phyloP scores from a whole-genome alignment of 2,113 vertebrate genomes.

The Isichthys henryi region DNA sequence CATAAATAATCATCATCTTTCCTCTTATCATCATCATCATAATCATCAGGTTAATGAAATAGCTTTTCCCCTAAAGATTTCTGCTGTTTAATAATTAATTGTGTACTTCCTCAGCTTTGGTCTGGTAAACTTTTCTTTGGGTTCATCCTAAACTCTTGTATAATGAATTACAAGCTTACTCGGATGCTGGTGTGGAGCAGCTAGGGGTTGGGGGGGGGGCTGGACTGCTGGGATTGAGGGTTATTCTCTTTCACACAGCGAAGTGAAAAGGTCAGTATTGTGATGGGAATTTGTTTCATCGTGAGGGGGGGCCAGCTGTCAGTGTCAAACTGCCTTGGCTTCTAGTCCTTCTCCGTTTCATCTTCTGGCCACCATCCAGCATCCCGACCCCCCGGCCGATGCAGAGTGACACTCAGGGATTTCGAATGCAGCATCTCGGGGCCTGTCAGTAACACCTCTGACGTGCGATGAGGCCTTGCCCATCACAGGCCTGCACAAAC shows the following conservation, averaged over 20 bases:
- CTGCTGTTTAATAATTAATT: neutral
- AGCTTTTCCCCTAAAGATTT: neutral
- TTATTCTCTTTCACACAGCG: constrained; percentile 45
- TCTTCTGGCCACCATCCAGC: constrained; percentile 46
- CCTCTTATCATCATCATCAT: neutral
- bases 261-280: constrained; percentile 58
- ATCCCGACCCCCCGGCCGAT: constrained; percentile 39
- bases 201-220: neutral
- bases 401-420: constrained; percentile 49
- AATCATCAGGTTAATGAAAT: neutral
- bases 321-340: constrained; percentile 44
- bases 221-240: neutral
- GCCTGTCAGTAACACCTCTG: constrained; percentile 65
- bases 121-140: neutral
- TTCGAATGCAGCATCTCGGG: constrained; percentile 65
- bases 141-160: neutral
- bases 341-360: constrained; percentile 39
- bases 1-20: neutral
- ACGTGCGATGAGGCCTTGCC: constrained; percentile 62
- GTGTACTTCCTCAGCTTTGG: neutral
- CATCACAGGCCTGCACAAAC: constrained; percentile 59
- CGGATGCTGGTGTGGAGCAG: neutral
- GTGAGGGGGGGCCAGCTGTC: constrained; percentile 46
- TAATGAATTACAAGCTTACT: neutral
- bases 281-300: constrained; percentile 58